Conservation (phyloP, 2,113 vertebrate genomes). For the Nothoprocta perdicaria region DNA sequence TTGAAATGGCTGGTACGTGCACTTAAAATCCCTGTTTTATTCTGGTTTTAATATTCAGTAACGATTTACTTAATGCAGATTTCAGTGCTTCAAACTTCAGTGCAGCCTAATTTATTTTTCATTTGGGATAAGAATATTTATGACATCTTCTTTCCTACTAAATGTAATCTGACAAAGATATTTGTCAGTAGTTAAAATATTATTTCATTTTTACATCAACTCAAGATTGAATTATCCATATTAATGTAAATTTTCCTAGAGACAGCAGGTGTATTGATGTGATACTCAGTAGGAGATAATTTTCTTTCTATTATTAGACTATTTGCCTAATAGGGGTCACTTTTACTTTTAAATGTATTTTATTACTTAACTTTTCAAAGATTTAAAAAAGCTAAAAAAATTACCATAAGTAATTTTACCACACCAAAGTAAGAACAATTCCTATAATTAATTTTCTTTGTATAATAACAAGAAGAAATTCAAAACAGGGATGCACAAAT, state of each 20-base stretch:
- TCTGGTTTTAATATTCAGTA: background rate
- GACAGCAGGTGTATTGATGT: background rate
- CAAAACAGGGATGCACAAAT: background rate
- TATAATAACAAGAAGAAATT: background rate
- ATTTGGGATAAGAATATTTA: background rate
- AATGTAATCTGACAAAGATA: constrained; percentile 14
- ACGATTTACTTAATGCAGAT: background rate
- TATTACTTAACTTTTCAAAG: background rate
- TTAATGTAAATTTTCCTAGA: background rate
- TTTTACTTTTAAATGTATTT: background rate
- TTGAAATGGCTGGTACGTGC: background rate
- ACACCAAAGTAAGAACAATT: background rate
- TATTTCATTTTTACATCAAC: background rate
- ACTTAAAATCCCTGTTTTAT: background rate
- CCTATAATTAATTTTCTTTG: background rate
- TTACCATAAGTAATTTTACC: background rate
- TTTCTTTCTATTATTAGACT: background rate
- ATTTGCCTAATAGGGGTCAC: background rate
- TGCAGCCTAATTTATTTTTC: constrained; percentile 6
- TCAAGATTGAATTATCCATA: background rate
- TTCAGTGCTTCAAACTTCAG: background rate
- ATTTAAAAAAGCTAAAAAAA: background rate
- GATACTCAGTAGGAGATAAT: background rate
- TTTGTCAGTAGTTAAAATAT: background rate
- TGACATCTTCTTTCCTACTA: background rate